A percentile compares a stretch with the other conserved stretches of the same genome.
Evolutionary conservation across 2,113 vertebrate species (phyloP).

Genomic region (Pantherophis guttatus): DNA sequence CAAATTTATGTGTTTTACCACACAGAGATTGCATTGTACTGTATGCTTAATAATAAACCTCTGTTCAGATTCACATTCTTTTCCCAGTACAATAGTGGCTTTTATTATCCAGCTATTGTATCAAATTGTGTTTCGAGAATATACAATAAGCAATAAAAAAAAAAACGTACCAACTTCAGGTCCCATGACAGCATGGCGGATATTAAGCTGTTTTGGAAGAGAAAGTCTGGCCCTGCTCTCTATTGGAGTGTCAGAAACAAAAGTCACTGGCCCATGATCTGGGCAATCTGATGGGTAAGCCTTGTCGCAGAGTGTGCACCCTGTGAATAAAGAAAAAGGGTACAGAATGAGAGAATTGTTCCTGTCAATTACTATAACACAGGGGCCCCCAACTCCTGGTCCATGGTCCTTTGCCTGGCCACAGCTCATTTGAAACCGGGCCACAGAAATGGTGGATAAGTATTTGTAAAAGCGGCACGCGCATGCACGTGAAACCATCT

Average conservation of each 20-base stretch:
- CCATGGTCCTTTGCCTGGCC: not conserved
- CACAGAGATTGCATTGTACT: not conserved
- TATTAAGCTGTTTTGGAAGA: slow-evolving; percentile 87
- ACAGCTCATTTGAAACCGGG: not conserved
- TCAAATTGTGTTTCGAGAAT: slow-evolving; percentile 6
- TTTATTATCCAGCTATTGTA: not conserved
- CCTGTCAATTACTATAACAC: not conserved
- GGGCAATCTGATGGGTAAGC: slow-evolving; percentile 95
- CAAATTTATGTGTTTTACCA: not conserved
- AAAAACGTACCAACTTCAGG: slow-evolving; percentile 82
- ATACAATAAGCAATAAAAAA: not conserved
- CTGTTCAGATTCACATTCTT: slow-evolving; percentile 4
- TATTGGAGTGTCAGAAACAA: slow-evolving; percentile 89
- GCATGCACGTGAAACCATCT: not conserved
- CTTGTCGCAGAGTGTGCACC: slow-evolving; percentile 96
- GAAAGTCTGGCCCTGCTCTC: slow-evolving; percentile 94
- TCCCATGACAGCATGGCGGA: slow-evolving; percentile 86
- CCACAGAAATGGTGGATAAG: not conserved
- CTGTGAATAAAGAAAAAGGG: slow-evolving; percentile 58
- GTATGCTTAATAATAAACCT: not conserved
- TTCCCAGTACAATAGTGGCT: not conserved
- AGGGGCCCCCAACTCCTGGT: not conserved
- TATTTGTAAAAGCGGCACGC: not conserved
- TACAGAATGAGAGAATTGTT: not conserved
- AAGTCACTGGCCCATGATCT: slow-evolving; percentile 92